Evolutionary conservation across 1,140 invertebrate genomes (phyloP).

Genomic region (Drosophila ambigua): DNA sequence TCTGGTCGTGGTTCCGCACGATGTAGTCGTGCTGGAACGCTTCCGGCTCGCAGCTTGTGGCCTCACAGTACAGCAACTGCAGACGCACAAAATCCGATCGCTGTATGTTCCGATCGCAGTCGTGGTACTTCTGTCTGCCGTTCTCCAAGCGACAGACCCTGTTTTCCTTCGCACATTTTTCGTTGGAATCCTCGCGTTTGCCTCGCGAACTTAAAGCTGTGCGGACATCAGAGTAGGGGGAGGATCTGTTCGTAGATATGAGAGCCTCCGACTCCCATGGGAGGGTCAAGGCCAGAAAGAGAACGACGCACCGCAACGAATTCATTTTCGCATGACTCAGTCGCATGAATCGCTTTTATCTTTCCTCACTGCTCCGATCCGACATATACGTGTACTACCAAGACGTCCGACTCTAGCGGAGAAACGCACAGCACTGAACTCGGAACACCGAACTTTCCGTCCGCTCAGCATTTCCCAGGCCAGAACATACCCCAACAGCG

Average conservation of each 20-base stretch:
- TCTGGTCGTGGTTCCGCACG: constrained; percentile 55
- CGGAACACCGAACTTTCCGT: too few relatives aligned
- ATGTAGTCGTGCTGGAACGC: constrained; percentile 61
- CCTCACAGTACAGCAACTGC: constrained; percentile 38
- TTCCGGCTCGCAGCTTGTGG: constrained; percentile 53
- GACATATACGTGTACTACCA: constrained; percentile 10
- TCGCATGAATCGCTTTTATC: constrained; percentile 1
- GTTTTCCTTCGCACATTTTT: constrained; percentile 20
- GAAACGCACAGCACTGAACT: constrained; percentile 38
- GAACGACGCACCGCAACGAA: constrained; percentile 2
- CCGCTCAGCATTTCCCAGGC: constrained; percentile 10
- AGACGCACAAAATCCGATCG: background rate
- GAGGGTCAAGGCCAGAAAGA: constrained; percentile 25
- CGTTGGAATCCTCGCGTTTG: background rate
- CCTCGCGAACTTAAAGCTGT: too few relatives aligned
- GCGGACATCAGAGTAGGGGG: background rate
- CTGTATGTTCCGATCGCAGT: background rate
- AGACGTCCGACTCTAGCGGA: constrained; percentile 41
- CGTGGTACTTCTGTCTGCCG: background rate
- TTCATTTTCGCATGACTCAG: constrained; percentile 63
- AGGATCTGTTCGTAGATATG: background rate
- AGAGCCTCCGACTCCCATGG: background rate
- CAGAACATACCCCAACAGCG: background rate
- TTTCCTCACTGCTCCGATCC: constrained; percentile 8
- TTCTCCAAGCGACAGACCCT: constrained; percentile 18